Evolutionary conservation across 2,113 vertebrate genomes (phyloP), one percentile per base, ranked within the genome.

Genomic region (Stigmatopora argus): DNA sequence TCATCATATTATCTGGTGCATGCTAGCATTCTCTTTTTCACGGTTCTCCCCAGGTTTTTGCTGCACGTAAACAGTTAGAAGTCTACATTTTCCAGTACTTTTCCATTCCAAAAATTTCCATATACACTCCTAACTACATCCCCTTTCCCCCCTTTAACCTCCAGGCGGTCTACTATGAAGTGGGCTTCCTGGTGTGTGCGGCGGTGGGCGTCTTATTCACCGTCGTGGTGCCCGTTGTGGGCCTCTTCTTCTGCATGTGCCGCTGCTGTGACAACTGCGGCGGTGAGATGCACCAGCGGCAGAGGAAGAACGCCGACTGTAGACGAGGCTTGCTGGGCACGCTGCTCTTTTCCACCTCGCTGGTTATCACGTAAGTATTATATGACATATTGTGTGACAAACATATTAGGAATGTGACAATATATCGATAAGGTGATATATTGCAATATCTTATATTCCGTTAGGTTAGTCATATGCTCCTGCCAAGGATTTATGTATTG

Each of bases 271-370:
- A 96, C 82, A 98, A 93, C 91, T 98, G 97, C 41, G 97, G 97
- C n/a, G 97, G 96, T 21, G 93, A 98, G 75, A 95, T 99, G 96
- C 96, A 98, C 81, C 97, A 99, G 79, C 91, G 96, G 49, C 94
- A 98, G 90, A 94, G 93, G 89, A 93, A 92, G 83, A 96, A 94
- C n/a, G 92, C 92, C 0, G 90, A 93, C 78, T 97, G 91, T 83
- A 91, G 87, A 68, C 91, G 93, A 70, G 92, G 92, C 61, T 78
- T 86, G 67, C 71, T 87, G 78, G 86, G 86, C 64, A 88, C 85
- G 0, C 73, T 87, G 57, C 93, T 88, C 85, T 93, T 95, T 63
- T 86, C 92, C 45, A 75, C 89, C 73, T 89, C 92, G 12, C 93
- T 99, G 73, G 78, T 95, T 63, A 93, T 96, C 87, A 93, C 93